Evolutionary conservation across 1,140 invertebrate species (phyloP).

Genomic region (Neodiprion virginianus): DNA sequence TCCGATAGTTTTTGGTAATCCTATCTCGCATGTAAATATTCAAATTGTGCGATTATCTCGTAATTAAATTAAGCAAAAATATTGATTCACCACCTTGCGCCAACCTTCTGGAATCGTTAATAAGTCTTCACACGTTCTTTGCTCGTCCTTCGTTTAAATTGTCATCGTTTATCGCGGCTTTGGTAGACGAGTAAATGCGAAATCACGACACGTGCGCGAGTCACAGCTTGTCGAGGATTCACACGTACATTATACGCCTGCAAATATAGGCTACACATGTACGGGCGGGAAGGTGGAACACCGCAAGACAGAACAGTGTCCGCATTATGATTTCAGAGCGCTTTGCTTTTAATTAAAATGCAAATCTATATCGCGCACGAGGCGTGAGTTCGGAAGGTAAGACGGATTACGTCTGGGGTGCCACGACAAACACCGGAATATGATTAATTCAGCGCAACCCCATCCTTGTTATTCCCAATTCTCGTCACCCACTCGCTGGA

Average conservation of each 20-base stretch:
- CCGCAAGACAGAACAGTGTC: constrained; percentile 48
- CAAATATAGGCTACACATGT: constrained; percentile 26
- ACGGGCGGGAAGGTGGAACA: constrained; percentile 45
- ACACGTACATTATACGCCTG: constrained; percentile 15
- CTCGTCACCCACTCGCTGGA: not conserved
- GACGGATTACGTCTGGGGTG: constrained; percentile 61
- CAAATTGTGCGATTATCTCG: too few species aligned
- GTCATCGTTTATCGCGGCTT: too few species aligned
- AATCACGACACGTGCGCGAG: not conserved
- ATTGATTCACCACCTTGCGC: too few species aligned
- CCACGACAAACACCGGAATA: constrained; percentile 62
- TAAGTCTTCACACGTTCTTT: too few species aligned
- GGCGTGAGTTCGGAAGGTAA: constrained; percentile 60
- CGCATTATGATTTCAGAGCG: constrained; percentile 68
- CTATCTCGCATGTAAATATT: too few species aligned
- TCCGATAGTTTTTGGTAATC: too few species aligned
- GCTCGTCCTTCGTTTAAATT: too few species aligned
- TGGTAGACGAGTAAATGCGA: too few species aligned
- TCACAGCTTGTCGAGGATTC: not conserved
- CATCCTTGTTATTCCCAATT: constrained; percentile 34
- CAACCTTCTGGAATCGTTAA: too few species aligned
- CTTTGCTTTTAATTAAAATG: constrained; percentile 71
- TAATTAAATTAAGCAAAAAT: too few species aligned
- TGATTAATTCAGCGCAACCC: constrained; percentile 61
- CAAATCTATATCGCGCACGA: constrained; percentile 63